Percentiles rank a stretch among this genome's conserved stretches.
phyloP scores from a whole-genome alignment of 2,113 vertebrate genomes.

The Noctilio leporinus region DNA sequence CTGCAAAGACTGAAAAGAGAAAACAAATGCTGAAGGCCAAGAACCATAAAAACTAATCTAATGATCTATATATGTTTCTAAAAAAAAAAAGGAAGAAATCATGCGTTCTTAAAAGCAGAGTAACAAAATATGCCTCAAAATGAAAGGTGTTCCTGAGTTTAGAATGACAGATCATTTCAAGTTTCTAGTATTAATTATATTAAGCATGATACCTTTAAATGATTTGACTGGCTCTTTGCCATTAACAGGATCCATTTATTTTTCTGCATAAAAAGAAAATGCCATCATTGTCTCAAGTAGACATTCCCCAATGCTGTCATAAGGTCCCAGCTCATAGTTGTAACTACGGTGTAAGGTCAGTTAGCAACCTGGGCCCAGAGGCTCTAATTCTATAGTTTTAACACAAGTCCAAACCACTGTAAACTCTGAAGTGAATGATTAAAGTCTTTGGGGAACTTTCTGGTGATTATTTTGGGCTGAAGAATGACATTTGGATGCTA shows the following conservation, averaged over 20 bases:
- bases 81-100: background rate
- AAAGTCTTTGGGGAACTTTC: slow-evolving; percentile 22
- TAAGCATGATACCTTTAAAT: background rate
- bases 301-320: background rate
- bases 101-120: background rate
- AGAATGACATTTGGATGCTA: slow-evolving; percentile 15
- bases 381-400: background rate
- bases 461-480: slow-evolving; percentile 29
- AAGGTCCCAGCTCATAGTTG: background rate
- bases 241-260: background rate
- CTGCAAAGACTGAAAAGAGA: slow-evolving; percentile 89
- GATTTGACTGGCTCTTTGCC: background rate
- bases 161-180: background rate
- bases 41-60: background rate
- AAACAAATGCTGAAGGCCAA: background rate
- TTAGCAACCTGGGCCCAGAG: background rate
- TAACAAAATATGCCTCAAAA: background rate
- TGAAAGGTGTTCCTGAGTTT: background rate
- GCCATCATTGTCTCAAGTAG: background rate
- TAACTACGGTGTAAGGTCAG: background rate
- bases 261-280: background rate
- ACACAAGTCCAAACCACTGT: background rate
- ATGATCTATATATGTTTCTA: background rate
- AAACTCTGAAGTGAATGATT: slow-evolving; percentile 7
- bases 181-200: background rate